Evolutionary conservation across 2,113 vertebrate genomes (phyloP), one percentile per base, ranked within the genome.

Genomic region (Lampris incognitus): DNA sequence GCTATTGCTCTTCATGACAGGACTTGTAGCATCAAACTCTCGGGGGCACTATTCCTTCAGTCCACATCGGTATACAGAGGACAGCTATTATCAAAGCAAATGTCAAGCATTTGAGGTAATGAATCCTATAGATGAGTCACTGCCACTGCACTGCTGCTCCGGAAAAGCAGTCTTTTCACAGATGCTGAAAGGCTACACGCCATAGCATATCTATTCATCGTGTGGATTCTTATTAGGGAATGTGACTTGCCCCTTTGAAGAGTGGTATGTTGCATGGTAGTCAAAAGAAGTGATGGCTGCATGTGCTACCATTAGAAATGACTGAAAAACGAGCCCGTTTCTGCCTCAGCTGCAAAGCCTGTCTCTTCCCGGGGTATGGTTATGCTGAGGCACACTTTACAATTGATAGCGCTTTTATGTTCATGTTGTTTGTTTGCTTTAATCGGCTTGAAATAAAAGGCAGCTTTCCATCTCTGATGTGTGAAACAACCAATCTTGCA

Each of bases 191-290:
- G 7, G 36, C 57, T 36, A 6, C 42, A 51, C 63, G 44, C 37
- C 62, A 64, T 76, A 67, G 46, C 64, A 54, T 85, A 86, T 74
- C 67, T 41, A 70, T 80, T 76, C 83, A 36, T 77, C 24, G 24
- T 52, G 13, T 7, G 50, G 50, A 52, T 61, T 68, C 5, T n/a
- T 72, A 71, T 80, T 76, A 69, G 69, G 55, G 42, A 67, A 57
- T 5, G 79, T 79, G 55, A 85, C 79, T 75, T 61, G 41, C 69
- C 59, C 42, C 77, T 66, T 85, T 58, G 7, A 81, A 62, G 37
- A 68, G 56, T 70, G 70, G 61, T 78, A 50, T n/a, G 56, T 59
- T 13, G 57, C 63, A 67, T 70, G 71, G 42, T 41, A 52, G 10
- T 5, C 40, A 7, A 40, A 11, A 4, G 13, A 65, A 56, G 72